phyloP scores from a whole-genome alignment of 2,113 vertebrate genomes.

The Theropithecus gelada region DNA sequence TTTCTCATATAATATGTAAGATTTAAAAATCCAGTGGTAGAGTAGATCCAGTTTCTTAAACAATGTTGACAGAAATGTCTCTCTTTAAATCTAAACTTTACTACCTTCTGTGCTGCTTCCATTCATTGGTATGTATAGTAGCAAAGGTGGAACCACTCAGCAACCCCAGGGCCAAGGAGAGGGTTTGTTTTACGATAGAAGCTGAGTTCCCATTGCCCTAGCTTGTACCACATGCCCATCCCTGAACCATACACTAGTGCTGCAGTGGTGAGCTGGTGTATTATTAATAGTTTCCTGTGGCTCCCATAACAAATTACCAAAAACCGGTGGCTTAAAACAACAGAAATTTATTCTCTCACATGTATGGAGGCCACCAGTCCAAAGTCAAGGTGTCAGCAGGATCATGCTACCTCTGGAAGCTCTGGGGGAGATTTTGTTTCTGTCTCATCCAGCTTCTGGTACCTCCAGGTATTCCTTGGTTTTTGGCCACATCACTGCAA shows the following conservation, averaged over 20 bases:
- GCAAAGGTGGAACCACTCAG: neutral
- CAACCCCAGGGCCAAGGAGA: neutral
- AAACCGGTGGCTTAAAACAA: neutral
- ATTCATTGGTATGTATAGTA: neutral
- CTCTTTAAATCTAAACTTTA: neutral
- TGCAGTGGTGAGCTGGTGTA: accelerated
- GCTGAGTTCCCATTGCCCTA: neutral
- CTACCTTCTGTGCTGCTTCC: neutral
- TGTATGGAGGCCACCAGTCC: neutral
- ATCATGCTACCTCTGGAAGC: neutral
- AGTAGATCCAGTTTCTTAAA: neutral
- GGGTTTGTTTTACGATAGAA: neutral
- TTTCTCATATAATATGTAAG: neutral
- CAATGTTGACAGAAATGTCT: neutral
- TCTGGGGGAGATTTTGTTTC: neutral
- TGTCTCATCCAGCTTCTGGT: neutral
- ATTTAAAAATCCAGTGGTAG: neutral
- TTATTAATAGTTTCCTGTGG: neutral
- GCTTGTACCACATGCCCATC: neutral
- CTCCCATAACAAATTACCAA: neutral
- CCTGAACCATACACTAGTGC: neutral
- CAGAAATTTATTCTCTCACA: neutral
- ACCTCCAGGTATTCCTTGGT: neutral
- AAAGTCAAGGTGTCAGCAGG: neutral
- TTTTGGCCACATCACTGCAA: neutral